Evolutionary conservation across 2,888 invertebrate species (phyloP).

Genomic region (Harpalus rufipes): DNA sequence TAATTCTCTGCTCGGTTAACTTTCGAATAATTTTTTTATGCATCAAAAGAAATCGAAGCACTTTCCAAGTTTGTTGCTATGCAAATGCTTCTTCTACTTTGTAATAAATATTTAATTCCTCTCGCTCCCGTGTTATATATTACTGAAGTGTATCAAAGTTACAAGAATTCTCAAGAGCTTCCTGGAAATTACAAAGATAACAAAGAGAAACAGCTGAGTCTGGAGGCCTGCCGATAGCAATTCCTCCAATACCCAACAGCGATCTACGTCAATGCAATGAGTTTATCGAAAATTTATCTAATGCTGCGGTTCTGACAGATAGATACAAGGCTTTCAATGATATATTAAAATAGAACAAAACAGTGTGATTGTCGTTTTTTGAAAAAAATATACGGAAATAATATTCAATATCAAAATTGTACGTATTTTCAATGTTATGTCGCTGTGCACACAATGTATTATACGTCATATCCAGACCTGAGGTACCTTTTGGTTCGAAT

Average conservation of each 20-base stretch:
- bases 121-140: background rate
- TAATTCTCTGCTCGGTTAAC: too few relatives aligned
- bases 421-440: background rate
- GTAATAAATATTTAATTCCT: background rate
- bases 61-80: background rate
- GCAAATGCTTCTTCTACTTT: background rate
- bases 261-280: background rate
- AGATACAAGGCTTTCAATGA: background rate
- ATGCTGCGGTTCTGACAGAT: background rate
- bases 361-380: background rate
- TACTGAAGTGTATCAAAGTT: slow-evolving; percentile 21
- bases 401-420: background rate
- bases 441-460: too few relatives aligned
- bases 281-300: slow-evolving; percentile 3
- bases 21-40: too few relatives aligned
- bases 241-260: background rate
- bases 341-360: background rate
- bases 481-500: too few relatives aligned
- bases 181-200: slow-evolving; percentile 40
- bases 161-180: slow-evolving; percentile 26
- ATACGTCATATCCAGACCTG: too few relatives aligned
- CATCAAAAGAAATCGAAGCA: background rate
- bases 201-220: slow-evolving; percentile 28
- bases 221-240: background rate
- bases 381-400: background rate